Percentiles rank a stretch among this genome's conserved stretches.
These are phyloP conservation scores for Pogona vitticeps DNA, from an alignment of 2,113 vertebrate species.

Conservation along the genomic window DNA sequence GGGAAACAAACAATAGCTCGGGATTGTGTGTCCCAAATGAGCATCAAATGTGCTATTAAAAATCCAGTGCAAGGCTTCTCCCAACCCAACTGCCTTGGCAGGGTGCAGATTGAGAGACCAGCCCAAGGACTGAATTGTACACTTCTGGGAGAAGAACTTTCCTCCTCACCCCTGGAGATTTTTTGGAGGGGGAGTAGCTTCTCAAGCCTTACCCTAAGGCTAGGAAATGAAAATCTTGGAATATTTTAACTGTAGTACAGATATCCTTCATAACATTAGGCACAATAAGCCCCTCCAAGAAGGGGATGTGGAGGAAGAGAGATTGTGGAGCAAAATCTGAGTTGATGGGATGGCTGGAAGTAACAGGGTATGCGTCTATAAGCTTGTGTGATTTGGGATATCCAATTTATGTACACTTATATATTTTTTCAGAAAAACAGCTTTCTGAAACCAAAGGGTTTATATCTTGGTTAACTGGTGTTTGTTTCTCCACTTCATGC, in stretches of 20 bases:
- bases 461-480: not conserved
- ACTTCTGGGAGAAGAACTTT: not conserved
- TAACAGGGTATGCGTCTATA: too few relatives aligned
- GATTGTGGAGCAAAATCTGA: not conserved
- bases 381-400: too few relatives aligned
- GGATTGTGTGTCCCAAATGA: not conserved
- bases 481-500: not conserved
- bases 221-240: not conserved
- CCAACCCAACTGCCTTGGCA: not conserved
- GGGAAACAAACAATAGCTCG: not conserved
- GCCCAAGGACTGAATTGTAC: too few relatives aligned
- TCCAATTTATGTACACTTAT: too few relatives aligned
- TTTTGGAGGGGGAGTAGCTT: not conserved
- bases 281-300: not conserved
- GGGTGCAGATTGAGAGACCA: not conserved
- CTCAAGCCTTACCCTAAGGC: not conserved
- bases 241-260: not conserved
- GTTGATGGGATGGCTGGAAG: not conserved
- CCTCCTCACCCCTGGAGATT: not conserved
- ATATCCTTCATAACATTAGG: not conserved
- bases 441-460: not conserved
- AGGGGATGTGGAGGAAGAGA: not conserved
- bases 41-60: not conserved
- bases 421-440: not conserved
- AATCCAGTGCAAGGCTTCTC: not conserved